Base-by-base conservation (phyloP, 1,140 invertebrate species). In the Ruditapes philippinarum region DNA sequence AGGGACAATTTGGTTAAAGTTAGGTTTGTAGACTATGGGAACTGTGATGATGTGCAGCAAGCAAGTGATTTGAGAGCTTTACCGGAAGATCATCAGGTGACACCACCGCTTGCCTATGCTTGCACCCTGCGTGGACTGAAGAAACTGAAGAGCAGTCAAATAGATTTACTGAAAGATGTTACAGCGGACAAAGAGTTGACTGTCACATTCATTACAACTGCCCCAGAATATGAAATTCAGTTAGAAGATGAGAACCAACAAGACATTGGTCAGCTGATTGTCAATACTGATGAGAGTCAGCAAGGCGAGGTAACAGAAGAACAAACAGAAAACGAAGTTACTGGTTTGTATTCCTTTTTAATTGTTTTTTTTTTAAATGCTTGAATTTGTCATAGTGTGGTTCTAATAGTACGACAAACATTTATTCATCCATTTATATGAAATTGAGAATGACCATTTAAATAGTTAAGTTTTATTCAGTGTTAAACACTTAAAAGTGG, bases 21-120 rank as follows among this genome's bases (percentile, higher is more conserved):
- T 0, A 95, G 97, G 14, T 98, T 97, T 94, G 95, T 98, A 5
- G 98, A 98, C 94, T 98, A 98, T 95, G 98, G 98, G 14, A 98
- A 98, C 94, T 96, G 96, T 38, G 97, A 98, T 95, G 95, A 93
- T 11, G 94, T 94, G 5, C 62, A 65, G 0, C 45, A 57, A 19
- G 31, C n/a, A 40, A 68, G 65, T 42, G 80, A 91, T 25, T 40
- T 92, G 31, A 90, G 83, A 62, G 57, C 68, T 49, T 54, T 92
- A 28, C 22, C 60, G 22, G 65, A 85, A 42, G 49, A 82, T 0
- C 38, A 74, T 36, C n/a, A 70, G 1, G 28, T 40, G 1, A 51
- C 85, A 36, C 74, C 84, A 42, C 80, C 68, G 9, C 73, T 91
- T 42, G 89, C 82, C 0, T 91, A 88, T 60, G 42, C 62, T 22